Conservation (phyloP, 2,113 vertebrate species). For the Macrotis lagotis region DNA sequence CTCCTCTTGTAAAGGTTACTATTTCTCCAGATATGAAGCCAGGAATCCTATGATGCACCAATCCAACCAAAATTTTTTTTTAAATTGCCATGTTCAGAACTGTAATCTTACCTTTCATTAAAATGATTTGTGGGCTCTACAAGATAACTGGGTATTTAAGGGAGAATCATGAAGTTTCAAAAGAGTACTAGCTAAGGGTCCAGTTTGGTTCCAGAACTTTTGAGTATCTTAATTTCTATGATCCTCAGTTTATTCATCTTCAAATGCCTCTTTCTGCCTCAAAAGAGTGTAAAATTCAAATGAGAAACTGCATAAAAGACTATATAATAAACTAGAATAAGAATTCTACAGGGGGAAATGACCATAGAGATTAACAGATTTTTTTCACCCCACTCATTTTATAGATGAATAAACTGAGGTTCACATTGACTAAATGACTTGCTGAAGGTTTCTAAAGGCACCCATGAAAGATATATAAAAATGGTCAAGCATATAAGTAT, state of each 20-base stretch:
- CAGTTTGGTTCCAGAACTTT: fast-evolving
- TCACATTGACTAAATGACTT: neutral
- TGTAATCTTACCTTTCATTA: neutral
- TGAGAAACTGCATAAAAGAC: neutral
- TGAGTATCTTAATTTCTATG: neutral
- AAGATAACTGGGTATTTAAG: neutral
- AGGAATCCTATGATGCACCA: fast-evolving
- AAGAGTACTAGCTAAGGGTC: neutral
- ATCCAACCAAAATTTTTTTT: neutral
- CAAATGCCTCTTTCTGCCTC: constrained; percentile 10
- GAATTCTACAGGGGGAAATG: neutral
- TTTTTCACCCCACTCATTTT: neutral
- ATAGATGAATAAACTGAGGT: neutral
- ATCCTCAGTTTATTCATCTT: constrained; percentile 10
- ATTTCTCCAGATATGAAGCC: neutral
- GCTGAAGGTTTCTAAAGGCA: neutral
- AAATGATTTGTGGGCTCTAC: neutral
- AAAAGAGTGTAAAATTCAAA: neutral
- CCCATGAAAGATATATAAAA: neutral
- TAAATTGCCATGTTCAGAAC: neutral
- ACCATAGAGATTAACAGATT: neutral
- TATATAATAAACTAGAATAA: neutral
- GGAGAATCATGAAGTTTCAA: neutral
- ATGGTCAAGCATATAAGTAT: neutral
- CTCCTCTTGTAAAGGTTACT: fast-evolving